These are phyloP conservation scores for Micronycteris hirsuta DNA, from an alignment of 2,113 vertebrate species.

Conservation along the genomic window DNA sequence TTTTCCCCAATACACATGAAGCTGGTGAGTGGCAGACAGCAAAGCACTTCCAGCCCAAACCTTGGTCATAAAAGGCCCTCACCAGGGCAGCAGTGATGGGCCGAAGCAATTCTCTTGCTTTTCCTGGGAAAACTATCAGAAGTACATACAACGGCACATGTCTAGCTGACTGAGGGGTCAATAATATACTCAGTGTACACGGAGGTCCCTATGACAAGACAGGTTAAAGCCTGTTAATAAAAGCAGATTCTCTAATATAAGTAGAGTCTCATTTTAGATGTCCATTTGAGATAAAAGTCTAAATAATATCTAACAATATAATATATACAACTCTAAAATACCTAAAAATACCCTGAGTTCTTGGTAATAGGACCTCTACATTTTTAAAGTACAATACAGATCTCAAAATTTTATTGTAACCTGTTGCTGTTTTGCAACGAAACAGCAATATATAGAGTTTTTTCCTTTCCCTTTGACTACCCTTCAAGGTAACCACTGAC, in stretches of 20 bases:
- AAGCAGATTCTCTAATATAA: not conserved
- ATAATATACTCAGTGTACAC: not conserved
- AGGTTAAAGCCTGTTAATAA: not conserved
- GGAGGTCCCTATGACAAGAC: not conserved
- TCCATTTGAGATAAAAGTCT: not conserved
- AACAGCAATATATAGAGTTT: not conserved
- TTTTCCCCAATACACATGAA: not conserved
- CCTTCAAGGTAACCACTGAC: not conserved
- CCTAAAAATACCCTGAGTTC: not conserved
- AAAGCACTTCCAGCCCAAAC: not conserved
- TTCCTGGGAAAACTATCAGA: not conserved
- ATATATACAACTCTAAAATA: slow-evolving; percentile 28
- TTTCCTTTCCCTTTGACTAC: not conserved
- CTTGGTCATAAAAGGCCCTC: not conserved
- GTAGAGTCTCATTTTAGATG: not conserved
- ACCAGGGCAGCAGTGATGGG: not conserved
- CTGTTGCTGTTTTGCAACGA: not conserved
- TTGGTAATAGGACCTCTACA: not conserved
- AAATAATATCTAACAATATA: not conserved
- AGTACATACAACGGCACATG: not conserved
- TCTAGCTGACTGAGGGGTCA: not conserved
- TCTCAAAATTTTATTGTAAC: slow-evolving; percentile 13
- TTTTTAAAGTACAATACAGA: slow-evolving; percentile 1
- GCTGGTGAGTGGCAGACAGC: not conserved
- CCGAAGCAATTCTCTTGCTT: not conserved